These are phyloP conservation scores for Acanthoscelides obtectus DNA, from an alignment of 2,888 invertebrate genomes.

Conservation along the genomic window DNA sequence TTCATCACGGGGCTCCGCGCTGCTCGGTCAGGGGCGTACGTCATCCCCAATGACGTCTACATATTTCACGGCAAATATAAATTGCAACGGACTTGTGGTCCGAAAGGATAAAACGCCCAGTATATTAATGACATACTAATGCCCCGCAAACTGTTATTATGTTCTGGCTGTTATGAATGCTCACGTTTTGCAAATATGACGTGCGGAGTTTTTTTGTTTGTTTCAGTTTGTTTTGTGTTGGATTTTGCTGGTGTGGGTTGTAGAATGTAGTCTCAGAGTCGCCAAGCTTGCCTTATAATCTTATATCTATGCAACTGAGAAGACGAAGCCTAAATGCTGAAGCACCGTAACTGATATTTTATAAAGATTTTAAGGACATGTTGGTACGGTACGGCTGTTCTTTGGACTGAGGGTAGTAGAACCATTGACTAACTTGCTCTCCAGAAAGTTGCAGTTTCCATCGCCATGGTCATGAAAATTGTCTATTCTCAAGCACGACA, in stretches of 20 bases:
- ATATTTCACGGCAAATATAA: conserved; percentile 28
- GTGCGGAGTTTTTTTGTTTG: conserved; percentile 6
- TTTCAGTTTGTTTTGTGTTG: background rate
- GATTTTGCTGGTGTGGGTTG: background rate
- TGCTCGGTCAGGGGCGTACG: conserved; percentile 27
- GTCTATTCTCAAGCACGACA: too few species aligned
- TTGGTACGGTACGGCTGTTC: too few species aligned
- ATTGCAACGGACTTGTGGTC: conserved; percentile 26
- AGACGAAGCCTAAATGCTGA: too few species aligned
- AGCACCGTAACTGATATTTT: too few species aligned
- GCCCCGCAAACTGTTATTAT: conserved; percentile 27
- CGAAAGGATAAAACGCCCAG: conserved; percentile 23
- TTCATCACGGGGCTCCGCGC: conserved; percentile 17
- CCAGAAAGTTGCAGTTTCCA: too few species aligned
- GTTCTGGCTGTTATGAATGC: conserved; percentile 22
- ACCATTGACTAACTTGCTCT: too few species aligned
- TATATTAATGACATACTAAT: conserved; percentile 32
- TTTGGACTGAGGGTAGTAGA: too few species aligned
- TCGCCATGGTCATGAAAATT: too few species aligned
- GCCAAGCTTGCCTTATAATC: too few species aligned
- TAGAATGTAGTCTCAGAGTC: too few species aligned
- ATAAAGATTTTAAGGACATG: too few species aligned
- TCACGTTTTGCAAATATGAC: conserved; percentile 10
- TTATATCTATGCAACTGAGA: too few species aligned
- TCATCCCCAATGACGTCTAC: conserved; percentile 23